These are phyloP conservation scores for Hirudo medicinalis DNA, from an alignment of 1,140 invertebrate species.

Conservation along the genomic window DNA sequence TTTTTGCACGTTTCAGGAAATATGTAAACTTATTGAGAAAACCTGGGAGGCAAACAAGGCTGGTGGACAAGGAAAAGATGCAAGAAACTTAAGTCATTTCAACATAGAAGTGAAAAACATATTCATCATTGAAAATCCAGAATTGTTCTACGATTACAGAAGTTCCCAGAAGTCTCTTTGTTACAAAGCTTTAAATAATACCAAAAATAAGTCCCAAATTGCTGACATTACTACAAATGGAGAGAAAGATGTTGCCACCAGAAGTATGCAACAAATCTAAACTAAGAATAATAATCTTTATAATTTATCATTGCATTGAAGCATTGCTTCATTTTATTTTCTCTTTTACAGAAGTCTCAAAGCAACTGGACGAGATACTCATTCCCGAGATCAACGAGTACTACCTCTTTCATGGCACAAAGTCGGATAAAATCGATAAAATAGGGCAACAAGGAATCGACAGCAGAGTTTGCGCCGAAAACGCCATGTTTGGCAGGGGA, in stretches of 20 bases:
- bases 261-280: not conserved
- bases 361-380: not conserved
- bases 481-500: constrained; percentile 16
- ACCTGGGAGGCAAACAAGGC: constrained; percentile 8
- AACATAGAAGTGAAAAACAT: not conserved
- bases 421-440: not conserved
- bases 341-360: not conserved
- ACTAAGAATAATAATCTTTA: not conserved
- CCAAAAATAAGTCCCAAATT: not conserved
- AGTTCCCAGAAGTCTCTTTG: not conserved
- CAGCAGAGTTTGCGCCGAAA: not conserved
- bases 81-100: not conserved
- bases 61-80: constrained; percentile 14
- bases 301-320: not conserved
- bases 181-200: not conserved
- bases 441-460: constrained; percentile 5
- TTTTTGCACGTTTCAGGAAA: constrained; percentile 7
- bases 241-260: not conserved
- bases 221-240: not conserved
- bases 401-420: constrained; percentile 19
- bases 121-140: constrained; percentile 1
- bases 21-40: not conserved
- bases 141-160: not conserved
- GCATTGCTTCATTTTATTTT: not conserved
- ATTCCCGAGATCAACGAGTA: constrained; percentile 7